Evolutionary conservation across 2,888 invertebrate genomes (phyloP).

Genomic region (Stegophylla sp.): DNA sequence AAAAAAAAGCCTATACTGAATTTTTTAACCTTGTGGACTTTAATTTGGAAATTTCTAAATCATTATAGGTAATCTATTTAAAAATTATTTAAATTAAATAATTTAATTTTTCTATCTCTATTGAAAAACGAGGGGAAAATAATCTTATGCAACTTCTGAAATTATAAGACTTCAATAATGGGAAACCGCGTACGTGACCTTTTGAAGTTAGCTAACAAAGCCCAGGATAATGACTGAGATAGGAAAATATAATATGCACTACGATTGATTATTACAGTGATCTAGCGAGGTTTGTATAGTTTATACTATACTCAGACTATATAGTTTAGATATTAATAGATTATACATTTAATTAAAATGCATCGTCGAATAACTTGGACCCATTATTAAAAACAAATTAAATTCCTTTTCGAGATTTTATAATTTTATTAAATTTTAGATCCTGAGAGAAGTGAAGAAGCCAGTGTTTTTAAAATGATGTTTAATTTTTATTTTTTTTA

Average conservation of each 20-base stretch:
- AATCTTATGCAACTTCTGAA: background rate
- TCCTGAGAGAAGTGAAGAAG: too few relatives aligned
- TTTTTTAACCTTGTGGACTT: background rate
- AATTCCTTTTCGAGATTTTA: too few relatives aligned
- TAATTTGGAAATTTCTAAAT: background rate
- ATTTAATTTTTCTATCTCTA: background rate
- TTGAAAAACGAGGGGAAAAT: background rate
- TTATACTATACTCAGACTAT: too few relatives aligned
- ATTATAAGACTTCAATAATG: background rate
- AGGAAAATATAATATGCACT: slow-evolving; percentile 28
- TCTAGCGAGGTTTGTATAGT: background rate
- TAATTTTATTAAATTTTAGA: too few relatives aligned
- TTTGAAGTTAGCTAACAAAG: background rate
- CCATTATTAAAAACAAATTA: too few relatives aligned
- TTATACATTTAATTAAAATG: too few relatives aligned
- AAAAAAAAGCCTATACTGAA: slow-evolving; percentile 2
- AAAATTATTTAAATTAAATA: too few relatives aligned
- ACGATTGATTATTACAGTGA: slow-evolving; percentile 5
- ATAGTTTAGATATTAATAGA: too few relatives aligned
- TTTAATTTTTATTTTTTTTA: too few relatives aligned
- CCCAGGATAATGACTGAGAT: background rate
- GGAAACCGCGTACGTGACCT: slow-evolving; percentile 2
- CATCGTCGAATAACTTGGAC: too few relatives aligned
- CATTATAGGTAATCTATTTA: too few relatives aligned
- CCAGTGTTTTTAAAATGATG: too few relatives aligned